phyloP scores from a whole-genome alignment of 2,888 invertebrate species.

The Neoscelio sp. region DNA sequence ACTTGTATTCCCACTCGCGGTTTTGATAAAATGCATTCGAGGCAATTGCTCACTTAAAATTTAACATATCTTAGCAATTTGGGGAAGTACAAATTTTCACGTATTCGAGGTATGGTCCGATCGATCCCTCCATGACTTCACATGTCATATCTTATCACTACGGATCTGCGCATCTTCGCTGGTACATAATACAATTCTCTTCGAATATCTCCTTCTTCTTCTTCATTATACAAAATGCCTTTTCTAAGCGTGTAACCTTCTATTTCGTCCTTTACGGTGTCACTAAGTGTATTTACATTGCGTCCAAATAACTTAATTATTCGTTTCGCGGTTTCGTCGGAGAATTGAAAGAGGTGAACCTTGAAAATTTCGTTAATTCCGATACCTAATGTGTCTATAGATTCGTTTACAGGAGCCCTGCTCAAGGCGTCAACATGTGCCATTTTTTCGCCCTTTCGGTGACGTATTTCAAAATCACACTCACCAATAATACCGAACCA shows the following conservation, averaged over 20 bases:
- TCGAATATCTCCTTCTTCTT: too few species aligned
- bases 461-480: constrained; percentile 11
- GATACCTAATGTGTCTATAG: too few species aligned
- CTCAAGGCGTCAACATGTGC: constrained; percentile 11
- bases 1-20: constrained; percentile 48
- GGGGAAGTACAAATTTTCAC: constrained; percentile 65
- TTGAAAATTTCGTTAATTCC: too few species aligned
- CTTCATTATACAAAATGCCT: too few species aligned
- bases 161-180: too few species aligned
- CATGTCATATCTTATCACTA: constrained; percentile 4
- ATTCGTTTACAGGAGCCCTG: constrained; percentile 1
- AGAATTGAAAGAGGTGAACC: too few species aligned
- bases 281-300: too few species aligned
- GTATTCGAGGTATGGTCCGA: constrained; percentile 18
- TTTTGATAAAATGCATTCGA: constrained; percentile 63
- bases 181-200: too few species aligned
- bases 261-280: neutral
- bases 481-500: constrained; percentile 11
- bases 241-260: too few species aligned
- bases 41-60: constrained; percentile 65
- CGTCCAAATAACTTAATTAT: too few species aligned
- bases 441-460: constrained; percentile 14
- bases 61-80: constrained; percentile 35
- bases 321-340: too few species aligned
- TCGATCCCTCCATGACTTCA: constrained; percentile 32